Evolutionary conservation across 2,113 vertebrate species (phyloP).

Genomic region (Cromileptes altivelis): DNA sequence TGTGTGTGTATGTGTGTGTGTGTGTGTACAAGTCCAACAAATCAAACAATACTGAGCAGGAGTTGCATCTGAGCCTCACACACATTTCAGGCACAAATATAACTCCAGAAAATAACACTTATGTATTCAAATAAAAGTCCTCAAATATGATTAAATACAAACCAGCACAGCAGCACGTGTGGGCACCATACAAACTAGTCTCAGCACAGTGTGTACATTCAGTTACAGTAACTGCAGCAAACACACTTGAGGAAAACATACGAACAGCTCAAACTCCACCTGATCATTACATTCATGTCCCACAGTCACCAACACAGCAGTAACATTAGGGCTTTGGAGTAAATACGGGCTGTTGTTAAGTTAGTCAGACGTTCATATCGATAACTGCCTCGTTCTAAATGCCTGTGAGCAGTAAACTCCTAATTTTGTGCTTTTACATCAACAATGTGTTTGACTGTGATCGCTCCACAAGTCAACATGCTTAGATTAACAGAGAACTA

Average conservation of each 20-base stretch:
- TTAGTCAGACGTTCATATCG: no score
- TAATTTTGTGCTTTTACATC: neutral
- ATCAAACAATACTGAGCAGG: neutral
- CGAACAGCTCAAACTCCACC: neutral
- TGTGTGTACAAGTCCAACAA: neutral
- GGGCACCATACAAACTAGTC: no score
- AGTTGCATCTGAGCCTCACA: neutral
- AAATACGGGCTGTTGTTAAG: no score
- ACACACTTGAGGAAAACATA: constrained; percentile 12
- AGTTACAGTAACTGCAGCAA: constrained; percentile 21
- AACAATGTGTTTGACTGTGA: neutral
- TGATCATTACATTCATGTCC: constrained; percentile 21
- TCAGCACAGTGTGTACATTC: constrained; percentile 49
- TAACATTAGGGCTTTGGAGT: constrained; percentile 44
- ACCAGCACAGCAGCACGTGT: constrained; percentile 6
- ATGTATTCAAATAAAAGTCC: constrained; percentile 10
- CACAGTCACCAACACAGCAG: constrained; percentile 7
- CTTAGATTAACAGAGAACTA: neutral
- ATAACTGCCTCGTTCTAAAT: no score
- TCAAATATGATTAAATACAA: neutral
- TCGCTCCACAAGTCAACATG: neutral
- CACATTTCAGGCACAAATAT: neutral
- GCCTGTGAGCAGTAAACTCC: neutral
- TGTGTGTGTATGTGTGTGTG: neutral
- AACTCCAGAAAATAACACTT: neutral